phyloP scores from a whole-genome alignment of 2,888 invertebrate genomes.

The Furcula furcula region DNA sequence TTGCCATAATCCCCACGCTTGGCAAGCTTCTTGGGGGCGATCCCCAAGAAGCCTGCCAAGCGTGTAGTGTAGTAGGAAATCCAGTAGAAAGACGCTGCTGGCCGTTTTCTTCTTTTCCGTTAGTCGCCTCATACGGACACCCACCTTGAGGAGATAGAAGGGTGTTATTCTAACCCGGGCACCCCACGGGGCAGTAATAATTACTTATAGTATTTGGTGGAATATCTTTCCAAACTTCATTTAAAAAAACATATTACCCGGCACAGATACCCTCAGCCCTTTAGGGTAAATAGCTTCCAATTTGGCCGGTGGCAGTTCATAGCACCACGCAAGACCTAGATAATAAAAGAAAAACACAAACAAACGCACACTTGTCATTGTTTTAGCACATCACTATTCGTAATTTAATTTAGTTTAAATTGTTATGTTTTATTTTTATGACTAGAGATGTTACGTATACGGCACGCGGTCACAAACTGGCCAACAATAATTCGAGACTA shows the following conservation, averaged over 20 bases:
- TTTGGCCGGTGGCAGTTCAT: conserved; percentile 73
- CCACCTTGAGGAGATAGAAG: too few relatives aligned
- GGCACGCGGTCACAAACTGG: neutral
- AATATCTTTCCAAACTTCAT: too few relatives aligned
- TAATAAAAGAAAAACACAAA: conserved; percentile 12
- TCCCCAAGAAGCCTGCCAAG: too few relatives aligned
- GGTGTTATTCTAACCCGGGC: too few relatives aligned
- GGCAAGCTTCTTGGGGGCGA: too few relatives aligned
- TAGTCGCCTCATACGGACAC: too few relatives aligned
- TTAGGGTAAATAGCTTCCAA: conserved; percentile 82
- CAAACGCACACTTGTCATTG: conserved; percentile 12
- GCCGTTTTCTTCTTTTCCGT: too few relatives aligned
- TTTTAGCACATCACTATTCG: conserved; percentile 1
- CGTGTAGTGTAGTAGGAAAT: too few relatives aligned
- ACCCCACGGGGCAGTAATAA: too few relatives aligned
- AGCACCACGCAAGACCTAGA: conserved; percentile 29
- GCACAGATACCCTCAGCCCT: conserved; percentile 83
- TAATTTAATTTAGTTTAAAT: neutral
- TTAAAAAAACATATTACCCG: conserved; percentile 79
- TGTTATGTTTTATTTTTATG: neutral
- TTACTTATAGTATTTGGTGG: too few relatives aligned
- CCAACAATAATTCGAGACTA: neutral
- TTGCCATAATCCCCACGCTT: too few relatives aligned
- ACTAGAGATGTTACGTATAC: neutral
- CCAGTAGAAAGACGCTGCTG: too few relatives aligned